Base-by-base conservation (phyloP, 2,888 invertebrate genomes). In the Palloptera scutellata region DNA sequence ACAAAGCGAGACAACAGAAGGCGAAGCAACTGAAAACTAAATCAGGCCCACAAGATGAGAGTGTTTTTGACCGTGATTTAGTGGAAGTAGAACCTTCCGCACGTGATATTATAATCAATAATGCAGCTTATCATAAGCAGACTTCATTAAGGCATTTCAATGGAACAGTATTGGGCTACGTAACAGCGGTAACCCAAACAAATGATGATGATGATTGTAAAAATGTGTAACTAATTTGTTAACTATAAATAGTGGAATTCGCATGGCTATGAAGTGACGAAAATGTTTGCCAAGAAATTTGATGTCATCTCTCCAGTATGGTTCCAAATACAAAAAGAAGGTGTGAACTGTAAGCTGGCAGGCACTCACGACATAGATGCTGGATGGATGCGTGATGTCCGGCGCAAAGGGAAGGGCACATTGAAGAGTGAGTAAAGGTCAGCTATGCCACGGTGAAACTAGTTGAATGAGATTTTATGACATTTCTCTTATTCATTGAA, bases 221-320 rank as follows among this genome's bases (percentile, higher is more conserved):
- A 62, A 11, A 0, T 19, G 13, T 43, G 8, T 61, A 61, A 53
- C 54, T 45, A n/a, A n/a, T n/a, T 61, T 67, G 8, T 59, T 55
- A 54, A 53, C 71, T 75, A 20, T 81, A 30, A 30, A 30, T 30
- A 97, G 96, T 98, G 98, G 98, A 97, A 98, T 81, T 91, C 88
- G 73, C 94, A 93, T 86, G 98, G 98, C 0, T 96, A 97, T 85
- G 94, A 96, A 84, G 89, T 97, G 60, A 95, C 97, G 0, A 96
- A 96, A 85, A 89, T 88, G 65, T 97, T 97, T 87, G 92, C 90
- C 11, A 89, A 91, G 54, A 98, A 98, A 84, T 94, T 98, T 77
- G 91, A 93, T 61, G 92, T 93, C 78, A 89, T 98, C 30, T 95
- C 97, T 0, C 98, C 98, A 0, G 97, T 97, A 0, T 98, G 98